phyloP scores from a whole-genome alignment of 2,113 vertebrate species.

The Helogale parvula region DNA sequence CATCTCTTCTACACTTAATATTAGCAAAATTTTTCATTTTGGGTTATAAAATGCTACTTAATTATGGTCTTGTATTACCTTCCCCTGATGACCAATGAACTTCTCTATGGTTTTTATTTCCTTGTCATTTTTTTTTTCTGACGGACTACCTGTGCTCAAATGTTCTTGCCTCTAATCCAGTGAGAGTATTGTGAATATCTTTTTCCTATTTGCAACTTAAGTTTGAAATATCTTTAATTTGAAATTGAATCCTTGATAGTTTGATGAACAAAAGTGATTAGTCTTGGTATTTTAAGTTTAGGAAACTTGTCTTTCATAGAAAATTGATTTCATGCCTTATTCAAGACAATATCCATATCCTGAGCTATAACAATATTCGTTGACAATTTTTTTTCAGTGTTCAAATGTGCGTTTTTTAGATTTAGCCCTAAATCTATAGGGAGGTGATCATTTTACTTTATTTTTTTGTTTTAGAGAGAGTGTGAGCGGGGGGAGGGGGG shows the following conservation, averaged over 20 bases:
- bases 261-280: not conserved
- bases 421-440: not conserved
- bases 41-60: not conserved
- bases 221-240: not conserved
- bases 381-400: not conserved
- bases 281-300: not conserved
- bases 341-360: not conserved
- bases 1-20: not conserved
- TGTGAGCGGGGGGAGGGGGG: too few relatives aligned
- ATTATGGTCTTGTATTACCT: not conserved
- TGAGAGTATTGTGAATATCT: not conserved
- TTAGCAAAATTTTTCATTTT: constrained; percentile 5
- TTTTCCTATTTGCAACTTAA: not conserved
- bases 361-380: not conserved
- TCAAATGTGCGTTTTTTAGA: not conserved
- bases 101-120: not conserved
- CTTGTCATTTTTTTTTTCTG: not conserved
- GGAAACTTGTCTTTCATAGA: not conserved
- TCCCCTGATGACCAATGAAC: not conserved
- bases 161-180: not conserved
- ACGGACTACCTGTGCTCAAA: not conserved
- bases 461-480: too few relatives aligned
- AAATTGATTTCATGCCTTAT: not conserved
- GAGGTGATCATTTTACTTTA: not conserved
- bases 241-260: not conserved